Evolutionary conservation across 1,140 invertebrate species (phyloP).

Genomic region (Calosoma granatense): DNA sequence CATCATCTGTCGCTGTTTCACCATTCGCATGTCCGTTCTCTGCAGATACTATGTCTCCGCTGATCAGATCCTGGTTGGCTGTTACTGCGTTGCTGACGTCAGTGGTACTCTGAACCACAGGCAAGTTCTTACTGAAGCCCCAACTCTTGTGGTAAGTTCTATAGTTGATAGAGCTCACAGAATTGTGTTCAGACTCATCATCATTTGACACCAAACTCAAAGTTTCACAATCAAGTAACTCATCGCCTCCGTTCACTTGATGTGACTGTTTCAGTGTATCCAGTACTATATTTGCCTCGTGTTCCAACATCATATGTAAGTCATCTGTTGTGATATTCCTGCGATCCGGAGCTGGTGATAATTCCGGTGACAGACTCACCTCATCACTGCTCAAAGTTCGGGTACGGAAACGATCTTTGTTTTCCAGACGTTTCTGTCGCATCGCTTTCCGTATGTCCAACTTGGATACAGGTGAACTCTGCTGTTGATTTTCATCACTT

Average conservation of each 20-base stretch:
- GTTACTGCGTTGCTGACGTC: neutral
- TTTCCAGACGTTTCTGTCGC: slow-evolving; percentile 44
- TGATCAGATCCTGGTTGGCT: neutral
- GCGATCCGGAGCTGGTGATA: slow-evolving; percentile 15
- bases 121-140: slow-evolving; percentile 20
- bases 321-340: slow-evolving; percentile 35
- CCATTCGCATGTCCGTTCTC: too few relatives aligned
- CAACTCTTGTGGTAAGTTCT: slow-evolving; percentile 34
- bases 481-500: neutral
- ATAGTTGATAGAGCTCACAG: slow-evolving; percentile 32
- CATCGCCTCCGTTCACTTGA: slow-evolving; percentile 29
- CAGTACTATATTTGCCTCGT: slow-evolving; percentile 46
- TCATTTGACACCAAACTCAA: slow-evolving; percentile 57
- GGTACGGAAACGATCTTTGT: slow-evolving; percentile 53
- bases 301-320: slow-evolving; percentile 38
- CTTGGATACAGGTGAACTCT: slow-evolving; percentile 22
- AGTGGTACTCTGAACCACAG: neutral
- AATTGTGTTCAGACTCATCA: slow-evolving; percentile 38
- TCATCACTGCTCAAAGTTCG: slow-evolving; percentile 45
- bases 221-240: slow-evolving; percentile 52
- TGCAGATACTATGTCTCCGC: slow-evolving; percentile 10
- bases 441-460: slow-evolving; percentile 35
- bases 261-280: slow-evolving; percentile 39
- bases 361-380: slow-evolving; percentile 27
- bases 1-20: slow-evolving; percentile 5